A percentile compares a stretch with the other conserved stretches of the same genome.
phyloP scores from a whole-genome alignment of 2,888 invertebrate genomes.

The Aporophyla nigra region DNA sequence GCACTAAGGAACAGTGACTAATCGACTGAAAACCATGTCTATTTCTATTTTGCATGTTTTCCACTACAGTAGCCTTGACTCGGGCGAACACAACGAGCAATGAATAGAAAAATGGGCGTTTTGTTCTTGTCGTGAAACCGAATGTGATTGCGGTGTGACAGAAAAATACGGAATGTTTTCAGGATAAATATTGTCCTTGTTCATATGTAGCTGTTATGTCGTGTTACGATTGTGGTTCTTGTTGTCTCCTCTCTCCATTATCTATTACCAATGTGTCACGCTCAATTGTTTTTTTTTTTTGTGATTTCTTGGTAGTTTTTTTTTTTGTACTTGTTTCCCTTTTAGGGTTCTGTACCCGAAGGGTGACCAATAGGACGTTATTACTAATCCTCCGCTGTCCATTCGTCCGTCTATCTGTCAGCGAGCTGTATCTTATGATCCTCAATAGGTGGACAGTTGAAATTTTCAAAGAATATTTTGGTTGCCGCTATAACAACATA shows the following conservation, averaged over 20 bases:
- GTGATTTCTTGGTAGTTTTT: too few relatives aligned
- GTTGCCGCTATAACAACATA: too few relatives aligned
- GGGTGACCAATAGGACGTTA: too few relatives aligned
- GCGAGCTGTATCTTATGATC: too few relatives aligned
- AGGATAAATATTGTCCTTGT: constrained; percentile 26
- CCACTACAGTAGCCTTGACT: constrained; percentile 73
- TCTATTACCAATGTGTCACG: constrained; percentile 5
- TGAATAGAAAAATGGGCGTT: constrained; percentile 70
- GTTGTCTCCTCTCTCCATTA: not conserved
- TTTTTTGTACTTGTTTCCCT: not conserved
- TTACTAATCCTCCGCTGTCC: too few relatives aligned
- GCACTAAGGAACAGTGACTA: constrained; percentile 66
- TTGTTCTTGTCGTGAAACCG: constrained; percentile 48
- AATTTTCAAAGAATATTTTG: too few relatives aligned
- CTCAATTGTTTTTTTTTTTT: not conserved
- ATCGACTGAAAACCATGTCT: constrained; percentile 69
- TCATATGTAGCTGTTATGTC: constrained; percentile 6
- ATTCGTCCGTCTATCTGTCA: too few relatives aligned
- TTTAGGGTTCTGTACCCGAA: too few relatives aligned
- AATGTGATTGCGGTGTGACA: constrained; percentile 20
- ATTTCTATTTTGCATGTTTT: constrained; percentile 73
- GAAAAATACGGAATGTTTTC: constrained; percentile 30
- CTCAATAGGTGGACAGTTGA: too few relatives aligned
- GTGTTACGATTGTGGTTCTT: not conserved
- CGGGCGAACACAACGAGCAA: constrained; percentile 57